phyloP scores from a whole-genome alignment of 2,113 vertebrate species.

The Dicentrarchus labrax region DNA sequence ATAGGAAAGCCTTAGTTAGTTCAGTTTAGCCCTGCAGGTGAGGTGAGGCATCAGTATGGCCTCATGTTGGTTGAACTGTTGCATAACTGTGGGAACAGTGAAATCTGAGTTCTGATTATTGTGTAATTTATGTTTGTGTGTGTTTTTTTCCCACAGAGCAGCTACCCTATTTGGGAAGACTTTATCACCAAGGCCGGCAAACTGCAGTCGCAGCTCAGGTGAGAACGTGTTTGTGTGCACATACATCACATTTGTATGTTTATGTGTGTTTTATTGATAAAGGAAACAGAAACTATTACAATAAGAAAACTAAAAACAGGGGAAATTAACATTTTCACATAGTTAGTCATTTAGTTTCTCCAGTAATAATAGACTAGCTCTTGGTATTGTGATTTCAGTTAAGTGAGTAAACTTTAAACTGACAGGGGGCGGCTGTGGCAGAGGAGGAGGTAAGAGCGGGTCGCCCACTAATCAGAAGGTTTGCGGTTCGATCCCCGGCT shows the following conservation, averaged over 20 bases:
- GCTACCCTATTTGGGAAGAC: slow-evolving; percentile 89
- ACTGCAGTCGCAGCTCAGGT: slow-evolving; percentile 89
- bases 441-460: too few species aligned
- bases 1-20: slow-evolving; percentile 1
- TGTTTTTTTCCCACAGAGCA: slow-evolving; percentile 79
- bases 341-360: neutral
- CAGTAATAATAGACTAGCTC: too few species aligned
- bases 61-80: slow-evolving; percentile 37
- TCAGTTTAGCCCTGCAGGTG: slow-evolving; percentile 42
- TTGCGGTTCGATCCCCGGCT: too few species aligned
- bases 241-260: slow-evolving; percentile 16
- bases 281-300: neutral
- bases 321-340: neutral
- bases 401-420: too few species aligned
- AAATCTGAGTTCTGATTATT: slow-evolving; percentile 50
- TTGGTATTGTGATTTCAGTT: too few species aligned
- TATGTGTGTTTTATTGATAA: neutral
- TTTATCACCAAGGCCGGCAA: slow-evolving; percentile 88
- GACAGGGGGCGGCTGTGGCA: too few species aligned
- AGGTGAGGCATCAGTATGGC: slow-evolving; percentile 37
- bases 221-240: slow-evolving; percentile 53
- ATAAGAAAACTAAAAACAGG: neutral
- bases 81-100: slow-evolving; percentile 45
- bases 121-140: slow-evolving; percentile 39
- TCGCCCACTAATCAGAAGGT: too few species aligned